Evolutionary conservation across 2,113 vertebrate genomes (phyloP).

Genomic region (Saccopteryx leptura): DNA sequence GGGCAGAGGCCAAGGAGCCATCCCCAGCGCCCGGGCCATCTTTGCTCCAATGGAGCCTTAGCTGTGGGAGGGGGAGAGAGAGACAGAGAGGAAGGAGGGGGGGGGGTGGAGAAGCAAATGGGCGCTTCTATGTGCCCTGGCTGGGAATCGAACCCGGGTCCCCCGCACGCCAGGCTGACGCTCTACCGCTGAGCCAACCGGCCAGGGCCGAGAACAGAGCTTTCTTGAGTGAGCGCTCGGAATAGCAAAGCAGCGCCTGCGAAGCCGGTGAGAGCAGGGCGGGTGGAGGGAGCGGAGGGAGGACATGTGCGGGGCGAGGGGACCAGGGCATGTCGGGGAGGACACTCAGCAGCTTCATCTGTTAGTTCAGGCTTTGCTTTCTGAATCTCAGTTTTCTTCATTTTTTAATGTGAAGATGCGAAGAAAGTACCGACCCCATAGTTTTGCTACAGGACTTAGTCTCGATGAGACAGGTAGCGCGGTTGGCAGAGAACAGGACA

Average conservation of each 20-base stretch:
- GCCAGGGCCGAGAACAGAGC: not conserved
- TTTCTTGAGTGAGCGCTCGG: not conserved
- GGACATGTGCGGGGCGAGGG: not conserved
- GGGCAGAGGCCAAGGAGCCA: no score
- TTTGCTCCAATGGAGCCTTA: no score
- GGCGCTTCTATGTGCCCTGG: no score
- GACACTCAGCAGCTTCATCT: not conserved
- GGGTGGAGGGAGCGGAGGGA: not conserved
- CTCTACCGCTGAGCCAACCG: no score
- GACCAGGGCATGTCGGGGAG: not conserved
- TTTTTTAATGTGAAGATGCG: not conserved
- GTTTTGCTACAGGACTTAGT: constrained; percentile 33
- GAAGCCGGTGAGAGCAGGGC: not conserved
- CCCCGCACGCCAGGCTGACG: no score
- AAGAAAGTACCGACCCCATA: not conserved
- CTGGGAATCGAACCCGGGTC: no score
- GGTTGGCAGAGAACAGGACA: not conserved
- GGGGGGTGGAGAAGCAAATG: no score
- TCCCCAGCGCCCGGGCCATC: no score
- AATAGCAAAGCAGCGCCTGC: not conserved
- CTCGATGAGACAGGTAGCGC: not conserved
- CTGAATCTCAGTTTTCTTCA: not conserved
- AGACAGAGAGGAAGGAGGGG: no score
- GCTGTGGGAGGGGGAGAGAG: no score
- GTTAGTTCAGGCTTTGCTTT: not conserved